Evolutionary conservation across 2,113 vertebrate genomes (phyloP).

Genomic region (Enhydra lutris): DNA sequence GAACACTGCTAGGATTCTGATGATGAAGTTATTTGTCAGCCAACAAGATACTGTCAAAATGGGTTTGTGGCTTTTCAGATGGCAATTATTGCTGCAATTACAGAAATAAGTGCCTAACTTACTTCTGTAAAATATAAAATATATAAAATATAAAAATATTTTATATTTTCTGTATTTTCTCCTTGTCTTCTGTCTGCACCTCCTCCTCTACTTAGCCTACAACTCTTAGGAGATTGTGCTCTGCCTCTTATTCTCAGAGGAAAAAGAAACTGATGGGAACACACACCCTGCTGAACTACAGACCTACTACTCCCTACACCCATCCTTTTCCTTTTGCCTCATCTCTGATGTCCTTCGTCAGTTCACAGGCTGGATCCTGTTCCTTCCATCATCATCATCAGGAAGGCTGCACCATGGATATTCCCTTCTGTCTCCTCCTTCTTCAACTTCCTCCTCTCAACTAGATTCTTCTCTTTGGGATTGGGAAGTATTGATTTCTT

Average conservation of each 20-base stretch:
- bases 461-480: not conserved
- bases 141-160: too few relatives aligned
- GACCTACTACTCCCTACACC: too few relatives aligned
- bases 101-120: slow-evolving; percentile 68
- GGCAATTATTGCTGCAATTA: slow-evolving; percentile 77
- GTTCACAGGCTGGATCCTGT: not conserved
- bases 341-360: not conserved
- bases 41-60: slow-evolving; percentile 41
- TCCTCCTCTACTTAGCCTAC: too few relatives aligned
- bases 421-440: not conserved
- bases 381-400: not conserved
- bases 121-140: too few relatives aligned
- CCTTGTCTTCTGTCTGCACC: not conserved
- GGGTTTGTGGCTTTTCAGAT: slow-evolving; percentile 77
- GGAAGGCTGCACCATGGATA: not conserved
- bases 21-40: slow-evolving; percentile 23
- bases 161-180: not conserved
- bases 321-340: not conserved
- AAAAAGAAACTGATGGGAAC: not conserved
- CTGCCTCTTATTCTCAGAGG: not conserved
- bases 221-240: not conserved
- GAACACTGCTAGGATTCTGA: not conserved
- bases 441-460: not conserved
- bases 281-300: accelerated
- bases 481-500: not conserved